phyloP scores from a whole-genome alignment of 2,113 vertebrate genomes.

The Python bivittatus region DNA sequence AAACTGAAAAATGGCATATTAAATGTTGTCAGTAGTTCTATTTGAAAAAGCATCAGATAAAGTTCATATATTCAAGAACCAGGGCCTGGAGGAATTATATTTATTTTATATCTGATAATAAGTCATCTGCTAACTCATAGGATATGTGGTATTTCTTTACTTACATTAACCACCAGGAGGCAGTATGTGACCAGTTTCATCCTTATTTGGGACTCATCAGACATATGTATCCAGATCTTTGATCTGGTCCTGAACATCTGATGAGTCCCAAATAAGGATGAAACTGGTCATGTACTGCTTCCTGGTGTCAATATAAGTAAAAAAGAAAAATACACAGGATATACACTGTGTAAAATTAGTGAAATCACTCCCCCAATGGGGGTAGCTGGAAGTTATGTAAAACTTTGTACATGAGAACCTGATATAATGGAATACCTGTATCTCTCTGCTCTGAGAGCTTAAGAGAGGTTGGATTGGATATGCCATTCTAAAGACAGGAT shows the following conservation, averaged over 20 bases:
- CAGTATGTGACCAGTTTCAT: neutral
- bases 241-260: neutral
- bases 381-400: neutral
- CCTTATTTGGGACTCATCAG: neutral
- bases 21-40: neutral
- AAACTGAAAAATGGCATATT: neutral
- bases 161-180: neutral
- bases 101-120: neutral
- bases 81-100: neutral
- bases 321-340: neutral
- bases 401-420: neutral
- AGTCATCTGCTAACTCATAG: neutral
- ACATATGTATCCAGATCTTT: neutral
- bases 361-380: neutral
- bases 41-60: neutral
- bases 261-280: neutral
- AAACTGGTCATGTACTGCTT: neutral
- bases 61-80: neutral
- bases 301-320: neutral
- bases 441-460: neutral
- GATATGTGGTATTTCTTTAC: neutral
- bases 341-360: neutral
- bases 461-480: neutral
- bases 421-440: neutral
- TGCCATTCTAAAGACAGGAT: neutral